These are phyloP conservation scores for Yponomeuta malinellus DNA, from an alignment of 2,888 invertebrate species.

Conservation along the genomic window DNA sequence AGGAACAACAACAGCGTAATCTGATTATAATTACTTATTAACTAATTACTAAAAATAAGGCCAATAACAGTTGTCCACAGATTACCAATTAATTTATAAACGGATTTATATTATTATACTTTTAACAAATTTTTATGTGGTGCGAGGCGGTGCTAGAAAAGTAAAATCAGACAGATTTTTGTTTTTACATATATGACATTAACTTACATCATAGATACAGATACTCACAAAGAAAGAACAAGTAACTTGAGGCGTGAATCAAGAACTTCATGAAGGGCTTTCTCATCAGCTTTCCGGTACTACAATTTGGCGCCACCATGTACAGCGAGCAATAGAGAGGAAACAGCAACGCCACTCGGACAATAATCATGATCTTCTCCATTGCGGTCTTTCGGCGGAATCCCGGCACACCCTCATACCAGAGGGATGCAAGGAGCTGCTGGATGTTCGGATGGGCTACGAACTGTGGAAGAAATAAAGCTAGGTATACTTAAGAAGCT, in stretches of 20 bases:
- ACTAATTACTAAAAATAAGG: no score
- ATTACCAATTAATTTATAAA: no score
- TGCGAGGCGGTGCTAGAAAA: no score
- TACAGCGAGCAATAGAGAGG: slow-evolving; percentile 92
- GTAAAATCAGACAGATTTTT: no score
- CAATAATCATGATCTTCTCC: slow-evolving; percentile 83
- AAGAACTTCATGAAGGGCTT: slow-evolving; percentile 98
- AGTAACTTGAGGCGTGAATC: slow-evolving; percentile 94
- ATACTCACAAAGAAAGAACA: slow-evolving; percentile 93
- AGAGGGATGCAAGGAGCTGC: slow-evolving; percentile 91
- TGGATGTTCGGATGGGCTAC: slow-evolving; percentile 97
- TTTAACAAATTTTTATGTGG: no score
- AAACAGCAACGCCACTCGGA: slow-evolving; percentile 87
- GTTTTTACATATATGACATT: no score
- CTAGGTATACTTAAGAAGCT: background rate
- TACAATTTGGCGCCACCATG: slow-evolving; percentile 88
- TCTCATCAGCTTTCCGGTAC: slow-evolving; percentile 87
- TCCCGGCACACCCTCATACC: slow-evolving; percentile 97
- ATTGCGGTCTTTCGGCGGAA: slow-evolving; percentile 88
- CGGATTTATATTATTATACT: no score
- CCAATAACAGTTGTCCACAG: no score
- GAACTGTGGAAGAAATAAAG: slow-evolving; percentile 74
- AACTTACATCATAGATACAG: background rate
- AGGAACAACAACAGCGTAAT: no score
- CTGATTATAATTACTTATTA: no score